Base-by-base conservation (phyloP, 35 echinoderm and acorn worm genomes). In the Eucidaris tribuloides region DNA sequence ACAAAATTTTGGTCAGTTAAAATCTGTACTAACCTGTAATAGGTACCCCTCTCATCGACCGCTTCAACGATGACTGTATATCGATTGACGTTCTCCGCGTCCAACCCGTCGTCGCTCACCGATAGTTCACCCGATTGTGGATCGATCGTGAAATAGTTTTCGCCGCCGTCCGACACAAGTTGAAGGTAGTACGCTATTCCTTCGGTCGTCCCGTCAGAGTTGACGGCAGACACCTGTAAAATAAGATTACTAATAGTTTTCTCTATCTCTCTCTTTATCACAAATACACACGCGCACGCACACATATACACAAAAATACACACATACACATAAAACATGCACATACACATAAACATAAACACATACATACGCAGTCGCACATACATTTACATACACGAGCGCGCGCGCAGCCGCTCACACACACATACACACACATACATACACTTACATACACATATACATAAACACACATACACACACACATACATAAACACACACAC, bases 61-160 rank as follows among this genome's bases (percentile, higher is more conserved):
- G 68, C 68, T 44, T 74, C 68, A 5, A 74, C 35, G 40, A 74
- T 17, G 15, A 74, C 35, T 22, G 68, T 74, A 40, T 41, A 74
- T 41, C 44, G 68, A 24, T n/a, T 17, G 2, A 74, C 35, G 13
- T 3, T 42, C 20, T 74, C 68, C 2, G 68, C 68, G 37, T 74
- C 38, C 37, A 74, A 74, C 7, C 19, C 38, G 68, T 17, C 9
- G 36, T 43, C 22, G 7, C 20, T 40, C 5, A 74, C 68, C 14
- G 38, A 72, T 43, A 72, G n/a, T 25, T 14, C 68, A 44, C 68
- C 68, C 35, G 22, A 42, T 3, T 41, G 35, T 14, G 13, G 28
- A 44, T 74, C 68, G 38, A 74, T 40, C 15, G 22, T 25, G 68
- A 74, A 74, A 40, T 42, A 13, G 5, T 41, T 2, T n/a, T 74